phyloP scores from a whole-genome alignment of 2,888 invertebrate species.

The Auanema sp. region DNA sequence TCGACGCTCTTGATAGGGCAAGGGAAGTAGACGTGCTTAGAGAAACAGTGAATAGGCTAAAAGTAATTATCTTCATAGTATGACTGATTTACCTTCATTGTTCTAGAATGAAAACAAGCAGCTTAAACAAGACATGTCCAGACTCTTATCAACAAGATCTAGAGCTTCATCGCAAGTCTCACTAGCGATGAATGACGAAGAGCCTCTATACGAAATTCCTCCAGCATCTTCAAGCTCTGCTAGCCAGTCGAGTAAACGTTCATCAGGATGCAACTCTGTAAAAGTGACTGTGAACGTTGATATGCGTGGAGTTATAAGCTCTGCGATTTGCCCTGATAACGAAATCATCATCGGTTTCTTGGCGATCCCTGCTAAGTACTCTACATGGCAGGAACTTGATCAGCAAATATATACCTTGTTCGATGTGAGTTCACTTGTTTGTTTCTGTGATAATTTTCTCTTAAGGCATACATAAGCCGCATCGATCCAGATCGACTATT shows the following conservation, averaged over 20 bases:
- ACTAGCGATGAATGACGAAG: conserved; percentile 47
- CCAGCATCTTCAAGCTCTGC: conserved; percentile 24
- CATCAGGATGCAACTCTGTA: conserved; percentile 11
- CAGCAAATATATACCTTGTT: conserved; percentile 45
- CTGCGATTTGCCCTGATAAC: conserved; percentile 41
- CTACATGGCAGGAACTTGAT: conserved; percentile 56
- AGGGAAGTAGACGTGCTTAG: conserved; percentile 93
- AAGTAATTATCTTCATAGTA: conserved; percentile 70
- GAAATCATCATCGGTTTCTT: conserved; percentile 59
- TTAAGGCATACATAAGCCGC: conserved; percentile 81
- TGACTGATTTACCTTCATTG: not conserved
- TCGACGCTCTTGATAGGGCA: conserved; percentile 93
- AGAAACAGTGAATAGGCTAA: conserved; percentile 95
- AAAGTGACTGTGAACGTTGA: conserved; percentile 48
- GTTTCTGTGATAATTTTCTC: conserved; percentile 16
- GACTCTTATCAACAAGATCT: conserved; percentile 68
- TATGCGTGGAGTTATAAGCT: conserved; percentile 43
- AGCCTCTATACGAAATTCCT: conserved; percentile 47
- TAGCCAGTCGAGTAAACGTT: conserved; percentile 21
- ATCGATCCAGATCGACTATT: conserved; percentile 89
- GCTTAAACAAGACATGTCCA: conserved; percentile 91
- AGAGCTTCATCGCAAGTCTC: conserved; percentile 56
- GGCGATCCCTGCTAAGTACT: conserved; percentile 34
- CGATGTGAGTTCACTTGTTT: conserved; percentile 20
- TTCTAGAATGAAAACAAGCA: conserved; percentile 90